phyloP scores from a whole-genome alignment of 2,113 vertebrate genomes.

The Caranx melampygus region DNA sequence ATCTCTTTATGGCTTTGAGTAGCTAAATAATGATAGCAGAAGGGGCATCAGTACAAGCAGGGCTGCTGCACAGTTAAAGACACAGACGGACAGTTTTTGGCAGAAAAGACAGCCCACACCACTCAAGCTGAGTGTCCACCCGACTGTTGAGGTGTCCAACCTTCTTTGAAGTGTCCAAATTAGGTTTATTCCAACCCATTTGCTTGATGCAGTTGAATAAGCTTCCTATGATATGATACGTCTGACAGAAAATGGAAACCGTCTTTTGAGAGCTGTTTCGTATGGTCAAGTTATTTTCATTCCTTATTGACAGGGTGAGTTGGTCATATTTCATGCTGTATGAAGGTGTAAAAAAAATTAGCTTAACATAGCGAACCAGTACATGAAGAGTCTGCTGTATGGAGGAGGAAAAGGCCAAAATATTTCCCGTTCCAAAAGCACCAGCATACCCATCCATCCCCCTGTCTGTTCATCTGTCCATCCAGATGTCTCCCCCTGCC shows the following conservation, averaged over 20 bases:
- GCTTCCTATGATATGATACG: not conserved
- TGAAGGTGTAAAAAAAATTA: not conserved
- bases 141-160: conserved; percentile 26
- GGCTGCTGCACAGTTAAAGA: conserved; percentile 28
- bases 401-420: not conserved
- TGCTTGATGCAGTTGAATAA: conserved; percentile 22
- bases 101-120: conserved; percentile 3
- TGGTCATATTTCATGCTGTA: conserved; percentile 19
- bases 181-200: conserved; percentile 13
- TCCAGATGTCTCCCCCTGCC: too few relatives aligned
- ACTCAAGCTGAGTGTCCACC: conserved; percentile 18
- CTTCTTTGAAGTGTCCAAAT: conserved; percentile 7
- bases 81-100: conserved; percentile 13
- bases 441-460: too few relatives aligned
- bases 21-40: conserved; percentile 61
- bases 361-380: not conserved
- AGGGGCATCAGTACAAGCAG: conserved; percentile 14
- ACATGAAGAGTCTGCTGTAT: not conserved
- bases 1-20: conserved; percentile 65
- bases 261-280: not conserved
- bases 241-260: conserved; percentile 19
- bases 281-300: conserved; percentile 16
- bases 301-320: not conserved
- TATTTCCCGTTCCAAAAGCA: too few relatives aligned
- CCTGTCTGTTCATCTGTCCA: too few relatives aligned